Evolutionary conservation across 2,888 invertebrate species (phyloP), one percentile per base, ranked within the genome.

Genomic region (Oligia latruncula): DNA sequence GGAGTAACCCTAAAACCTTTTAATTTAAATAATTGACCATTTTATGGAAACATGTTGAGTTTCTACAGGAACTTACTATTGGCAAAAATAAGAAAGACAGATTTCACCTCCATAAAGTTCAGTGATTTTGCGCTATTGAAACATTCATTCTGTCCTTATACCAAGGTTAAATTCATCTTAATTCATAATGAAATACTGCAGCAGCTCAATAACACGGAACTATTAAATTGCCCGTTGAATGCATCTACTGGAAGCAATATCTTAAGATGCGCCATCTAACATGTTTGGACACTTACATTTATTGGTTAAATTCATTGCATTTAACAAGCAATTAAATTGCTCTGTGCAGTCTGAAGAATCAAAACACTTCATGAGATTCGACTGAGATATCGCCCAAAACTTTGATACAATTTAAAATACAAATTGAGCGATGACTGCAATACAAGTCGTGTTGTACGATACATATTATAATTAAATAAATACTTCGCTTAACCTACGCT

Each of bases 401-500:
- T 74, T 83, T 64, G 72, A 74, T 81, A 82, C 72, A 83, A 82
- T 86, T 77, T 75, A 71, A 71, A 81, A 76, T 80, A 84, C 64
- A 84, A 76, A 82, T 89, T 89, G 89, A 89, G 88, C 89, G 85
- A 82, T 81, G 74, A 75, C 78, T 80, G 81, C 66, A 77, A 43
- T 74, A 84, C 65, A 74, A 77, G 64, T 77, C 67, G 68, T 86
- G 70, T 80, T 66, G 52, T 77, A 78, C 71, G 62, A 79, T 84
- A 83, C 77, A 84, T 79, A 87, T 86, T 79, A 87, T 86, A 86
- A 83, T 82, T 84, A 84, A 83, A 88, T 87, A 89, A 86, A 87
- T 88, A 89, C 49, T 86, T 86, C 46, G 15, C 74, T 87, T 89
- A 88, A 70, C 58, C 77, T 88, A 89, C 11, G 70, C 82, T 86